Base-by-base conservation (phyloP, 2,888 invertebrate genomes). In the Pachycephus smyrnensis region DNA sequence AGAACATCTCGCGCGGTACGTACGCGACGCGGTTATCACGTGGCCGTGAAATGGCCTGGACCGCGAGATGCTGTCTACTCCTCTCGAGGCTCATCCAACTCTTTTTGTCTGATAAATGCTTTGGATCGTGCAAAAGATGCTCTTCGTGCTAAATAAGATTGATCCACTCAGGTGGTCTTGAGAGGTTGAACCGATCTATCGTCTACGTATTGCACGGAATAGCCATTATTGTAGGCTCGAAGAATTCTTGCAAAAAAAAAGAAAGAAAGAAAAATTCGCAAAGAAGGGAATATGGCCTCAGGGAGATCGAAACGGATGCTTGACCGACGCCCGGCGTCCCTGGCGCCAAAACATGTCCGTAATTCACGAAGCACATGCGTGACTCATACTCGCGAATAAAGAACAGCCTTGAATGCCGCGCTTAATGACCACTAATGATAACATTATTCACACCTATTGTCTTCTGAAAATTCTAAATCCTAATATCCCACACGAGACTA, bases 361-460 rank as follows among this genome's bases (percentile, higher is more conserved):
- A 55, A 55, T 55, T 55, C 55, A 55, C 55, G 0, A 11, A 31
- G 15, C 71, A 31, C 31, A 23, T 15, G 71, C 71, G 31, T 31
- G 71, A 71, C 31, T 71, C 71, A 32, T 71, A 71, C 12, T 9
- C 31, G 69, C 69, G 71, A 71, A 31, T 71, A 69, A 69, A 30
- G 71, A 71, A 33, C 71, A 33, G 32, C 33, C 71, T 71, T 30
- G 37, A 33, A 74, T 30, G 30, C 12, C 35, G 6, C 23, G 33
- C 36, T 23, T 74, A 74, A 74, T n/a, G 74, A 74, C n/a, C 33
- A 30, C 74, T 74, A 74, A 74, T n/a, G 74, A 35, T 36, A 35
- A 15, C 0, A 74, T 36, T 36, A 23, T 35, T 6, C 36, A 6
- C 4, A 3, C 12, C n/a, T 23, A 36, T 74, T 74, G 74, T 74